These are phyloP conservation scores for Otus sunia DNA, from an alignment of 2,113 vertebrate species.

Conservation along the genomic window DNA sequence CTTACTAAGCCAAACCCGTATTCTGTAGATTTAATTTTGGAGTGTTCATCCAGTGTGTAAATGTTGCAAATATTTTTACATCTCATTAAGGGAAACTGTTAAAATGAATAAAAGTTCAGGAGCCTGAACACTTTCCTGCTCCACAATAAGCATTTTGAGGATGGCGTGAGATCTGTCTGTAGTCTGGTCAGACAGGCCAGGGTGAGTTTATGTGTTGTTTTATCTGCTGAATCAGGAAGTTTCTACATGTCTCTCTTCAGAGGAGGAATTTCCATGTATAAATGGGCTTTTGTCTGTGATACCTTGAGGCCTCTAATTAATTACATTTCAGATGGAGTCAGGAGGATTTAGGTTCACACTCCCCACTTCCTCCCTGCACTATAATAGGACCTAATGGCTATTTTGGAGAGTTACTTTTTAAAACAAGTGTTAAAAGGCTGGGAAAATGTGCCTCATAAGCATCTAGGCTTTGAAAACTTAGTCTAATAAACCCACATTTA, in stretches of 20 bases:
- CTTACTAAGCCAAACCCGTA: not conserved
- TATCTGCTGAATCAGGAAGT: constrained; percentile 37
- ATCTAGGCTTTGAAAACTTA: constrained; percentile 6
- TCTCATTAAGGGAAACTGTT: not conserved
- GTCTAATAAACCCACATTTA: not conserved
- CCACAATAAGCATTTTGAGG: not conserved
- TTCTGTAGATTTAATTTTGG: not conserved
- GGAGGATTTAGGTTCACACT: not conserved
- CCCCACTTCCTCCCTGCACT: not conserved
- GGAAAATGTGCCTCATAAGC: not conserved
- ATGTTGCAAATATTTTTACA: not conserved
- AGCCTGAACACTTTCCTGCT: not conserved
- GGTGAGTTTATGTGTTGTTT: constrained; percentile 5
- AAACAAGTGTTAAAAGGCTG: constrained; percentile 31
- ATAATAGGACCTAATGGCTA: not conserved
- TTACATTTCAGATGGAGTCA: constrained; percentile 21
- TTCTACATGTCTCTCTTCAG: not conserved
- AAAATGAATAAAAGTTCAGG: not conserved
- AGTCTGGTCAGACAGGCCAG: not conserved
- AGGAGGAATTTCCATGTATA: constrained; percentile 41
- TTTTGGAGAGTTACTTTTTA: constrained; percentile 36
- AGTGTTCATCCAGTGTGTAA: not conserved
- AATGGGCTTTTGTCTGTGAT: constrained; percentile 30
- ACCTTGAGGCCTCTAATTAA: constrained; percentile 39
- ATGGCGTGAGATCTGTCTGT: not conserved